Base-by-base conservation (phyloP, 2,888 invertebrate genomes). In the Amphipyra tragopoginis region DNA sequence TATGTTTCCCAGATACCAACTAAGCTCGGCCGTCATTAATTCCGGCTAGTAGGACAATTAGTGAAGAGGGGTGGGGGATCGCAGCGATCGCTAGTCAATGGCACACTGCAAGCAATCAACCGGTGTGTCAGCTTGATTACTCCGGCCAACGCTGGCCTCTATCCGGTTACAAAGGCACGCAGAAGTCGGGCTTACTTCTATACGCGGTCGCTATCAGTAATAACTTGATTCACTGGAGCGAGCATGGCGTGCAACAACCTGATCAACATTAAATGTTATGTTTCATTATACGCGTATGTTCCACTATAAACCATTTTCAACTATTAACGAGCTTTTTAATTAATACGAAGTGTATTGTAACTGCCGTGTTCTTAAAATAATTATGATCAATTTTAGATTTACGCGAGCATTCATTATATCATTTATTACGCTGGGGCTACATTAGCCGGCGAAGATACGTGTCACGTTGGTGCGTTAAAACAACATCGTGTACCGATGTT, bases 21-120 rank as follows among this genome's bases (percentile, higher is more conserved):
- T 40, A 34, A 34, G 48, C 29, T 10, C 13, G 14, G 9, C 33
- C 10, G 42, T 15, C 11, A 47, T 40, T 62, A 13, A 49, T 45
- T 53, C n/a, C 15, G 15, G 26, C 54, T 38, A 43, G 50, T 44
- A 14, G 34, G 45, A 39, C 21, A 33, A 52, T 55, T 48, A 40
- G 33, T 39, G 38, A 42, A 42, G 14, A 11, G 39, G 29, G 40
- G 44, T 48, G 45, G 15, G 42, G 51, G 33, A 47, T 43, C 47
- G 38, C 51, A 47, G 55, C 36, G 42, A 47, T 56, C 13, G 51
- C 39, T 38, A 52, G 53, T 56, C 13, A 52, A 44, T 55, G 48
- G 48, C 26, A 44, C 34, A 51, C 15, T 49, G 52, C 55, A 65
- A 68, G 71, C 62, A 62, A 75, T 63, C 51, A 66, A 45, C 21